phyloP scores from a whole-genome alignment of 2,113 vertebrate species.

The Haplotaxodon microlepis region DNA sequence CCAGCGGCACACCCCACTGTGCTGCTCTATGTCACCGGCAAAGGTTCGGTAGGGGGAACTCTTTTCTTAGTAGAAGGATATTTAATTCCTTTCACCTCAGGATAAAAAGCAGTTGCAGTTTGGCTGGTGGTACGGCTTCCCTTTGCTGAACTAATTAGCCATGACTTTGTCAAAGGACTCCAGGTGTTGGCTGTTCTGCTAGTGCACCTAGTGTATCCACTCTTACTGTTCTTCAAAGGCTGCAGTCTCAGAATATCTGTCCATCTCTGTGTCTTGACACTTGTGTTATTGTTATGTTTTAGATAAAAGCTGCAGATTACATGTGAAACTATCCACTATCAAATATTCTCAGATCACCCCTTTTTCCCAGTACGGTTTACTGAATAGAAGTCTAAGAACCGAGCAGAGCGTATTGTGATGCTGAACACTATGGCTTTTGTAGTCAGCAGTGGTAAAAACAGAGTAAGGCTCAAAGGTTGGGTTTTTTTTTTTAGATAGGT shows the following conservation, averaged over 20 bases:
- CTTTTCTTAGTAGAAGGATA: background rate
- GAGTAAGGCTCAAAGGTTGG: background rate
- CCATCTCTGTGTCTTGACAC: background rate
- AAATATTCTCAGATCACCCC: background rate
- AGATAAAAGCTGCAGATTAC: background rate
- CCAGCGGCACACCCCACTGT: background rate
- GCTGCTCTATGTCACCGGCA: background rate
- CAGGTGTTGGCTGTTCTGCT: constrained; percentile 44
- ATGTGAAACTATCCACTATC: background rate
- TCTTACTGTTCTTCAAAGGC: background rate
- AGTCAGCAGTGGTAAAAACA: background rate
- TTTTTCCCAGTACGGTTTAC: background rate
- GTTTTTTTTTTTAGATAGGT: background rate
- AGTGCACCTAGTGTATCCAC: background rate
- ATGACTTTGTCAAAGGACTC: constrained; percentile 46
- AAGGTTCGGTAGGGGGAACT: background rate
- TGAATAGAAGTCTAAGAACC: background rate
- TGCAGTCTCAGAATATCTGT: background rate
- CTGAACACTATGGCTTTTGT: background rate
- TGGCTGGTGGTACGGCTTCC: background rate
- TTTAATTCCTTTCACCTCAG: constrained; percentile 18
- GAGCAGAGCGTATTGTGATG: background rate
- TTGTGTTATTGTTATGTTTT: background rate
- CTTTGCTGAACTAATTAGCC: constrained; percentile 51
- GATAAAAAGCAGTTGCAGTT: constrained; percentile 19